Evolutionary conservation across 2,797 vertebrate species (phyloP).

Genomic region (Vespertilio murinus): DNA sequence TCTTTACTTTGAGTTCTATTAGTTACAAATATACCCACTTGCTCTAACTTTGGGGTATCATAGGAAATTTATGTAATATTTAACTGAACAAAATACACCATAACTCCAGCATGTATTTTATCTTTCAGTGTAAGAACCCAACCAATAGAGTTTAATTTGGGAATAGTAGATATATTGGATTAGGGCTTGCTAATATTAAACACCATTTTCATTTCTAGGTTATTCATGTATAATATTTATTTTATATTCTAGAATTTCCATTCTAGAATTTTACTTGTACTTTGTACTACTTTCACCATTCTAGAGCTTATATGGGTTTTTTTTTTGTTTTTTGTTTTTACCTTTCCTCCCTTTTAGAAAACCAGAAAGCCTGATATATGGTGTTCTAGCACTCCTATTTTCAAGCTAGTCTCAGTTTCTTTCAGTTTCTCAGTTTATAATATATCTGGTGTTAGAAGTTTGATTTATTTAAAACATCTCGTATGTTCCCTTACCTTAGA

Average conservation of each 20-base stretch:
- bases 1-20: background rate
- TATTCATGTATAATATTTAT: background rate
- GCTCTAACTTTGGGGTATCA: background rate
- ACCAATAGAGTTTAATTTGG: background rate
- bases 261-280: background rate
- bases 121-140: background rate
- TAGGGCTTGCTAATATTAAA: background rate
- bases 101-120: background rate
- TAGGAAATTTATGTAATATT: background rate
- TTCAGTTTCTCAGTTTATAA: background rate
- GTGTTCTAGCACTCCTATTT: background rate
- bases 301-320: background rate
- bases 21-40: background rate
- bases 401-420: background rate
- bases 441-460: background rate
- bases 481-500: background rate
- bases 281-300: background rate
- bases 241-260: background rate
- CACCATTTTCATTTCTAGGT: background rate
- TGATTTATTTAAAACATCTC: background rate
- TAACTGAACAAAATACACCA: background rate
- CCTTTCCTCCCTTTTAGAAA: background rate
- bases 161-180: background rate
- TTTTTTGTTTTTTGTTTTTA: background rate
- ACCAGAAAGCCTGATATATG: background rate